Conservation (phyloP, 2,888 invertebrate species). For the Leptinotarsa juncta region DNA sequence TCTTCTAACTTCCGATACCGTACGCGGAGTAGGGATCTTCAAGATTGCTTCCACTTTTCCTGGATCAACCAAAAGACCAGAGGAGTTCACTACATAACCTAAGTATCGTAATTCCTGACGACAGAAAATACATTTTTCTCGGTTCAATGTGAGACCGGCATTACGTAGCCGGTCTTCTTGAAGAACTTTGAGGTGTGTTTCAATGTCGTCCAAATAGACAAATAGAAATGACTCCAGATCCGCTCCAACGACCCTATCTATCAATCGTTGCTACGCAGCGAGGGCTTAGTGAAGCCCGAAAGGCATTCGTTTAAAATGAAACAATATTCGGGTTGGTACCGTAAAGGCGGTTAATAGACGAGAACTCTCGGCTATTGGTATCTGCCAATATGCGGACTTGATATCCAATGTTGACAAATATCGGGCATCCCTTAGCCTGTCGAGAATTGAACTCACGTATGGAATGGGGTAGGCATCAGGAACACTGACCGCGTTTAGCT, state of each 20-base stretch:
- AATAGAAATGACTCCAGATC: slow-evolving; percentile 46
- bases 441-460: slow-evolving; percentile 26
- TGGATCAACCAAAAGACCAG: slow-evolving; percentile 21
- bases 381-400: slow-evolving; percentile 39
- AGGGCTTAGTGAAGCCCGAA: too few species aligned
- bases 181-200: slow-evolving; percentile 44
- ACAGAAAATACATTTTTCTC: slow-evolving; percentile 39
- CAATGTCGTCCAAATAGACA: slow-evolving; percentile 47
- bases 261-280: too few species aligned
- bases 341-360: slow-evolving; percentile 30
- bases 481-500: slow-evolving; percentile 44
- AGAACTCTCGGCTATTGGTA: slow-evolving; percentile 25
- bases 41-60: too few species aligned
- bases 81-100: slow-evolving; percentile 40
- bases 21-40: too few species aligned
- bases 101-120: slow-evolving; percentile 38
- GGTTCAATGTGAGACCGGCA: slow-evolving; percentile 45
- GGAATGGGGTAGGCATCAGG: slow-evolving; percentile 37
- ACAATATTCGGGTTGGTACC: slow-evolving; percentile 22
- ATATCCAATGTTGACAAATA: slow-evolving; percentile 1
- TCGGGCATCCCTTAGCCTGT: slow-evolving; percentile 33
- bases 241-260: slow-evolving; percentile 36
- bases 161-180: slow-evolving; percentile 39
- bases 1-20: too few species aligned
- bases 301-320: slow-evolving; percentile 43